phyloP scores from a whole-genome alignment of 2,888 invertebrate genomes.

The Globia sparganii region DNA sequence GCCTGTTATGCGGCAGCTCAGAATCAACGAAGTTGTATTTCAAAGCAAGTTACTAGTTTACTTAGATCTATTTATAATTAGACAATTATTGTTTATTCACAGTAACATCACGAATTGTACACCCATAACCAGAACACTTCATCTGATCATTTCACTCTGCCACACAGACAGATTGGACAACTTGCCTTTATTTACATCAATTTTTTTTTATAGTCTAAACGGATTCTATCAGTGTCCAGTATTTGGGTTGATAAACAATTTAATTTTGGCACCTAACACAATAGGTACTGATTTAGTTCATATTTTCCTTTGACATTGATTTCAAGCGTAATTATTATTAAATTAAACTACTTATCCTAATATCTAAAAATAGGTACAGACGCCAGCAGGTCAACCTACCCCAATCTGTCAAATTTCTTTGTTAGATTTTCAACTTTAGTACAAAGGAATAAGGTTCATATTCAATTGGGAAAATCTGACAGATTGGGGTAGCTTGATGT shows the following conservation, averaged over 20 bases:
- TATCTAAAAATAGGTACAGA: slow-evolving; percentile 9
- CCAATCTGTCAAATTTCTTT: too few relatives aligned
- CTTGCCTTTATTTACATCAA: background rate
- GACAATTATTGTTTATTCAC: background rate
- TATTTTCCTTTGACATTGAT: slow-evolving; percentile 3
- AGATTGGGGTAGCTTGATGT: too few relatives aligned
- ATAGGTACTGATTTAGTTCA: background rate
- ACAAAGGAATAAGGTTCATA: too few relatives aligned
- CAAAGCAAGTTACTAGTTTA: background rate
- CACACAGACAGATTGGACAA: background rate
- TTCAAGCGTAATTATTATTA: background rate
- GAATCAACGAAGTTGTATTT: slow-evolving; percentile 18
- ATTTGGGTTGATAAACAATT: background rate
- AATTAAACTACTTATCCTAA: slow-evolving; percentile 13
- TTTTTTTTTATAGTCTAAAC: background rate
- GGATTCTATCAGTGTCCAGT: background rate
- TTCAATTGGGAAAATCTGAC: too few relatives aligned
- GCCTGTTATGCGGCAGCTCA: slow-evolving; percentile 4
- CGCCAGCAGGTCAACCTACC: too few relatives aligned
- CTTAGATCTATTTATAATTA: background rate
- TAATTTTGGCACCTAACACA: background rate
- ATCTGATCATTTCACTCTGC: background rate
- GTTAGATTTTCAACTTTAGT: too few relatives aligned
- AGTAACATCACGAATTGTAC: background rate
- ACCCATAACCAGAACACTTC: background rate